A percentile compares a stretch with the other conserved stretches of the same genome.
phyloP scores from a whole-genome alignment of 2,797 vertebrate species.

The Sphaeramia orbicularis region DNA sequence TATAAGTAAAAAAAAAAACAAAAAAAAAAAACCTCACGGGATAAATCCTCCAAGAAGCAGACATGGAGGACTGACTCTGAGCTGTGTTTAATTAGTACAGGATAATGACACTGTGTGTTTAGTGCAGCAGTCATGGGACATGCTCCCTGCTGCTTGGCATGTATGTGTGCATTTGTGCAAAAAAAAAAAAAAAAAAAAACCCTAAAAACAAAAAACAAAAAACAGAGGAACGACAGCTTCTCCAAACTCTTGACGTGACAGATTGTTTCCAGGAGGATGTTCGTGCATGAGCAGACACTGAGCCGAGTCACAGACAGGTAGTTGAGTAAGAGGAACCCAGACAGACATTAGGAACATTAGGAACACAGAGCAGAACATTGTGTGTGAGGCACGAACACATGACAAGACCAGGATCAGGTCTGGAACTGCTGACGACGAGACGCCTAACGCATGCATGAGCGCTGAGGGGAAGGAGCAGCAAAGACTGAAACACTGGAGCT shows the following conservation, averaged over 20 bases:
- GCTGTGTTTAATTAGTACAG: conserved; percentile 67
- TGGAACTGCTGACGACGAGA: conserved; percentile 1
- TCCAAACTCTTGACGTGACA: conserved; percentile 45
- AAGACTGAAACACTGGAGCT: conserved; percentile 5
- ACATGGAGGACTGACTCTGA: conserved; percentile 51
- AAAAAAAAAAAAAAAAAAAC: too few relatives aligned
- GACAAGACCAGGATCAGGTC: conserved; percentile 25
- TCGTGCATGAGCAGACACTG: conserved; percentile 40
- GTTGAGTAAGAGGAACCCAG: conserved; percentile 27
- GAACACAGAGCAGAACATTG: conserved; percentile 10
- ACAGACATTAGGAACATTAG: conserved; percentile 36
- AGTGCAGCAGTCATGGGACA: conserved; percentile 68
- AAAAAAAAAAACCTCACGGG: conserved; percentile 58
- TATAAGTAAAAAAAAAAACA: conserved; percentile 36
- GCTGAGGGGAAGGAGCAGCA: conserved; percentile 28
- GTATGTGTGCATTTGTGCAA: conserved; percentile 14
- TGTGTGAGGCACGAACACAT: conserved; percentile 36
- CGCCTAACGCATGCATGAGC: not conserved
- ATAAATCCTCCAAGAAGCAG: conserved; percentile 53
- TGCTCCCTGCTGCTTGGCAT: conserved; percentile 1
- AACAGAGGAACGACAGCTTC: conserved; percentile 37
- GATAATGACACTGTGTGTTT: conserved; percentile 65
- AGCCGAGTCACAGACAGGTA: conserved; percentile 29
- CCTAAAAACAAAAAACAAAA: too few relatives aligned
- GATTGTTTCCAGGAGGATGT: conserved; percentile 52